Conservation (phyloP, 2,797 vertebrate species). For the Gephyroberyx darwinii region DNA sequence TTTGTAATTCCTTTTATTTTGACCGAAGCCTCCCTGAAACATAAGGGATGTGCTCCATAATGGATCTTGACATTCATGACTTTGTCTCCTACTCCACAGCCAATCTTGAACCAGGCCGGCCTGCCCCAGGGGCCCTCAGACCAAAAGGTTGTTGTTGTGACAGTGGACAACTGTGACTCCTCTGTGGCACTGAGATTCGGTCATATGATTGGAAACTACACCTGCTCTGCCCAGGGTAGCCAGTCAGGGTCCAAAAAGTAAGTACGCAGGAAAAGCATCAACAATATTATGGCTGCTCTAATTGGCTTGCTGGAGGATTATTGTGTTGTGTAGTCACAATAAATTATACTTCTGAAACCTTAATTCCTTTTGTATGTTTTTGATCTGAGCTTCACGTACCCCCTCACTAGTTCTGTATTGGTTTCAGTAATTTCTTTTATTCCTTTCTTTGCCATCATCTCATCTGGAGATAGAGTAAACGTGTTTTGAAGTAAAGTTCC, state of each 20-base stretch:
- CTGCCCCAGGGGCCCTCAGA: constrained; percentile 93
- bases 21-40: constrained; percentile 8
- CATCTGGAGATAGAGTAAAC: constrained; percentile 49
- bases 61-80: constrained; percentile 34
- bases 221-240: constrained; percentile 91
- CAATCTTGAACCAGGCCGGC: constrained; percentile 87
- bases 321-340: no score
- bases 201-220: constrained; percentile 88
- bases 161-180: constrained; percentile 90
- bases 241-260: constrained; percentile 96
- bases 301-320: no score
- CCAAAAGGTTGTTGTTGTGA: constrained; percentile 92
- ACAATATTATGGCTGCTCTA: no score
- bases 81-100: constrained; percentile 75
- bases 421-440: constrained; percentile 38
- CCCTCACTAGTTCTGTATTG: constrained; percentile 27
- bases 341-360: neutral
- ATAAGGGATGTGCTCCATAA: neutral
- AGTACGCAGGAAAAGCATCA: constrained; percentile 47
- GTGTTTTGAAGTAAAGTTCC: constrained; percentile 57
- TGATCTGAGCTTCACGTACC: neutral
- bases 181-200: constrained; percentile 90
- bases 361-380: constrained; percentile 5
- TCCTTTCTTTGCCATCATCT: constrained; percentile 29
- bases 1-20: constrained; percentile 20